Base-by-base conservation (phyloP, 2,888 invertebrate species). In the Allolobophora icterica region DNA sequence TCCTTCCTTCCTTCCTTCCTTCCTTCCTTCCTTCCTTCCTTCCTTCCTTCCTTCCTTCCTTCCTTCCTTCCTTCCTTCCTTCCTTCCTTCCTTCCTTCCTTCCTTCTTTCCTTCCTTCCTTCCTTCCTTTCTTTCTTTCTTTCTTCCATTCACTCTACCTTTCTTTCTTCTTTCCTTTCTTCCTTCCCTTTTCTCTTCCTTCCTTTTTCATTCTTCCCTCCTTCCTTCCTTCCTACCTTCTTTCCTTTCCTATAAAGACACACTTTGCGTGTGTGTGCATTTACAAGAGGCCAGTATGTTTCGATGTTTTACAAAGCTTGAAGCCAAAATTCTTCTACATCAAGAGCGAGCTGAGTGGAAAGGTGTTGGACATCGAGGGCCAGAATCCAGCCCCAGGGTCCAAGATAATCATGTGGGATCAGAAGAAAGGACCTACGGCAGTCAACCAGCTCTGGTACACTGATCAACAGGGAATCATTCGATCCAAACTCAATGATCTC, bases 381-480 rank as follows among this genome's bases (percentile, higher is more conserved):
- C n/a, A 33, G 34, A 91, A 87, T 24, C 30, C 33, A 34, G 89
- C 45, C 0, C 91, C 91, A 24, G 90, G 89, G 24, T 89, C 89
- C 71, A 90, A 38, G 24, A 38, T 91, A 30, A 89, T 91, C 35
- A 42, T 89, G 45, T 91, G 91, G 91, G 89, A 89, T 34, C 71
- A 91, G 52, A 91, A 91, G 84, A n/a, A 34, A 83, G 89, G 89
- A 40, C 40, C 89, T 1, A 89, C 38, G 15, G 87, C 87, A 6
- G 87, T 24, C 87, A 91, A 91, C 89, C 91, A 91, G 89, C 91
- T 89, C 52, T 91, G 91, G 91, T 91, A 91, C 89, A 33, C 84
- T 0, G 91, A 91, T 38, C 35, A 84, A 34, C 45, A 84, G 87
- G 91, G 91, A 33, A 40, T 52, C 89, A 19, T 91, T 35, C 84